Percentiles rank a stretch among this genome's conserved stretches.
Conservation (phyloP, 2,888 invertebrate genomes). For the Orthonychiurus folsomi region DNA sequence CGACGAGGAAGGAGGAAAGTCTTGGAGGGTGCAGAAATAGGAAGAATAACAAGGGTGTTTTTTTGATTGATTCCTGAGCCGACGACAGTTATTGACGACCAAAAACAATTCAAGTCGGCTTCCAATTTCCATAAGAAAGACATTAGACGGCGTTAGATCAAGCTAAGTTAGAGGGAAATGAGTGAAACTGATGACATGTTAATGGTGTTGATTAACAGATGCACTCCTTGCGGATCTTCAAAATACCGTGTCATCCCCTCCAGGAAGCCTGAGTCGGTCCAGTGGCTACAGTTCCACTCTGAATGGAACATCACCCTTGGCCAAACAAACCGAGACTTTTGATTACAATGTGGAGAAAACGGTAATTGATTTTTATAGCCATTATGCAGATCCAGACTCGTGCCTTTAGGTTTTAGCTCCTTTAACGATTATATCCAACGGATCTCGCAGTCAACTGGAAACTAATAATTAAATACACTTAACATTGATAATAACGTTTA, state of each 20-base stretch:
- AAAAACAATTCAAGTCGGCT: neutral
- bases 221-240: constrained; percentile 91
- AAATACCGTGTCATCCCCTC: constrained; percentile 69
- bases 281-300: constrained; percentile 34
- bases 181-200: constrained; percentile 7
- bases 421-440: no score
- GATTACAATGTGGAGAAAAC: constrained; percentile 40
- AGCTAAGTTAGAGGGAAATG: neutral
- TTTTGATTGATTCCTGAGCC: no score
- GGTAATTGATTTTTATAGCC: no score
- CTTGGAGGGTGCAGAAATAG: no score
- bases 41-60: no score
- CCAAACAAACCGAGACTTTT: constrained; percentile 39
- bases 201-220: constrained; percentile 57
- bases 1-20: no score
- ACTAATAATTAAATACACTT: no score
- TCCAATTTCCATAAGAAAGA: neutral
- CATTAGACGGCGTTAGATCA: neutral
- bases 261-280: constrained; percentile 43
- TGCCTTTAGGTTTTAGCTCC: no score
- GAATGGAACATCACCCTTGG: constrained; percentile 32
- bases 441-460: no score
- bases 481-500: no score
- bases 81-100: neutral
- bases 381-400: no score